Percentiles rank a stretch among this genome's conserved stretches.
Conservation (phyloP, 1,140 invertebrate genomes). For the Gryllus bimaculatus region DNA sequence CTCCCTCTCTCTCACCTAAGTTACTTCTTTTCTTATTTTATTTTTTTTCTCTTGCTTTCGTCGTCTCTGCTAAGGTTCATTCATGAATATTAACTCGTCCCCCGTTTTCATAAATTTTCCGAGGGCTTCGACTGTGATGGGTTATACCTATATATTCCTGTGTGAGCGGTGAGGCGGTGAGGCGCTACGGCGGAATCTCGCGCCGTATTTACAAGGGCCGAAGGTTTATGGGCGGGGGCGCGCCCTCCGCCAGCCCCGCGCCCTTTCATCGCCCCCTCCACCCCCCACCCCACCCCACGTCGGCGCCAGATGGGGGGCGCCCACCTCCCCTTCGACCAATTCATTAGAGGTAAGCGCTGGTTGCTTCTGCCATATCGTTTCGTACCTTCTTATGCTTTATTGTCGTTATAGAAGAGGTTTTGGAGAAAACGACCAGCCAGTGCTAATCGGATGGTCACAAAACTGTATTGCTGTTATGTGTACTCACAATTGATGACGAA, state of each 20-base stretch:
- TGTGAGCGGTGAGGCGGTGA: neutral
- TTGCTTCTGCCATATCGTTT: no score
- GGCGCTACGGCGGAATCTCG: neutral
- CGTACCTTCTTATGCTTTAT: no score
- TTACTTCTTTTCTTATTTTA: neutral
- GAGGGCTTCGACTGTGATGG: neutral
- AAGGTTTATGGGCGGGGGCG: neutral
- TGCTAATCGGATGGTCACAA: no score
- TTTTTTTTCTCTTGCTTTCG: neutral
- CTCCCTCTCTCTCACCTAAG: neutral
- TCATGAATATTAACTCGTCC: slow-evolving; percentile 1
- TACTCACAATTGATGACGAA: no score
- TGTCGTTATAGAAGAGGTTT: no score
- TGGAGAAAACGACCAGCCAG: no score
- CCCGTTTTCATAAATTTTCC: neutral
- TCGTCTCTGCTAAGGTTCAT: neutral
- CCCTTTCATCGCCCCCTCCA: neutral
- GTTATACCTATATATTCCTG: neutral
- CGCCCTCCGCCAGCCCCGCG: neutral
- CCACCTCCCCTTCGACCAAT: no score
- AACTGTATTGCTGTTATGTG: no score
- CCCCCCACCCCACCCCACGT: no score
- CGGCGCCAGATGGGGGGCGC: neutral
- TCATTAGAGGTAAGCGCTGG: no score
- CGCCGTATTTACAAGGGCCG: neutral